phyloP scores from a whole-genome alignment of 2,113 vertebrate species.

The Himantopus leucocephalus region DNA sequence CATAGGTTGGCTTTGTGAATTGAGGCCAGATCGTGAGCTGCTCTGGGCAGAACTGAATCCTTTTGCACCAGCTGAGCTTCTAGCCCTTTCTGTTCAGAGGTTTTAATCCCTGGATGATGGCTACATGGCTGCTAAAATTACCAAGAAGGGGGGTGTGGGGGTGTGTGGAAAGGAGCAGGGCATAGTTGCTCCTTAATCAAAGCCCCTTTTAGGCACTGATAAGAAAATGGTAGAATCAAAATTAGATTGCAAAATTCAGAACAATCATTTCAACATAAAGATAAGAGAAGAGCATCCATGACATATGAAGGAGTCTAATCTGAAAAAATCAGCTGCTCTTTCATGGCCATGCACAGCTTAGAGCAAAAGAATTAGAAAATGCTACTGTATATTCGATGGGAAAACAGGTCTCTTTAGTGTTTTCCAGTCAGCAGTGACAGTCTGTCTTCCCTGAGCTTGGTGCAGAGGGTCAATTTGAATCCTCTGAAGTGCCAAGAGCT shows the following conservation, averaged over 20 bases:
- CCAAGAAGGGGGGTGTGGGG: not conserved
- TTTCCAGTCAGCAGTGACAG: constrained; percentile 71
- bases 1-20: not conserved
- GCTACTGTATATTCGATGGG: constrained; percentile 50
- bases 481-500: constrained; percentile 76
- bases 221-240: not conserved
- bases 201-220: not conserved
- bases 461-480: constrained; percentile 80
- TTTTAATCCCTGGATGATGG: not conserved
- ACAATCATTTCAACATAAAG: not conserved
- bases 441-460: constrained; percentile 73
- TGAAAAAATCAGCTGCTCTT: constrained; percentile 20
- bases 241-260: not conserved
- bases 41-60: not conserved
- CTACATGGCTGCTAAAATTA: not conserved
- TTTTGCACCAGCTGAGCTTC: not conserved
- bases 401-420: constrained; percentile 59
- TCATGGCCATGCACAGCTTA: not conserved
- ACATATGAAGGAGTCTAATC: not conserved
- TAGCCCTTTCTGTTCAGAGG: not conserved
- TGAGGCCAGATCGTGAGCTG: not conserved
- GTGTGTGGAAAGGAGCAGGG: not conserved
- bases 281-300: not conserved
- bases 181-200: not conserved
- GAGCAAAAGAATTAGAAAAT: constrained; percentile 59